Percentiles rank a stretch among this genome's conserved stretches.
phyloP scores from a whole-genome alignment of 2,888 invertebrate genomes.

The Euplagia quadripunctaria region DNA sequence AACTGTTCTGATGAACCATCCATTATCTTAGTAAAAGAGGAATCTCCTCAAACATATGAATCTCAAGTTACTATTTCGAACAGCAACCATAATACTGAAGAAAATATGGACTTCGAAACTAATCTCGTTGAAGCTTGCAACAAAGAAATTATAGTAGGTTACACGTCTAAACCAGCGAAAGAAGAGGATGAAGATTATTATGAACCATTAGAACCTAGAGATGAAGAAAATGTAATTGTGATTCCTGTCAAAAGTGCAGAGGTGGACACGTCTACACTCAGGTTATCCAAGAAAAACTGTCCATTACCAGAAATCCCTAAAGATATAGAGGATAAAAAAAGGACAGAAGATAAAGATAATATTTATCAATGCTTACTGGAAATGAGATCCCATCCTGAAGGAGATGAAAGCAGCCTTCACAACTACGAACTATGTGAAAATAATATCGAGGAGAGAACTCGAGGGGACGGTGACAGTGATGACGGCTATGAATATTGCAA shows the following conservation, averaged over 20 bases:
- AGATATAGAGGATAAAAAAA: constrained; percentile 47
- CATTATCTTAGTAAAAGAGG: constrained; percentile 58
- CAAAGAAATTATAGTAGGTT: constrained; percentile 77
- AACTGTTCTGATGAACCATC: constrained; percentile 57
- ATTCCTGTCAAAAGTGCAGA: constrained; percentile 74
- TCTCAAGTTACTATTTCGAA: constrained; percentile 62
- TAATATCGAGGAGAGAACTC: constrained; percentile 77
- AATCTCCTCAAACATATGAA: constrained; percentile 66
- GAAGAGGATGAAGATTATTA: constrained; percentile 79
- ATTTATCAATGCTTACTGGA: constrained; percentile 82
- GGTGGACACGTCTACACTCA: constrained; percentile 32
- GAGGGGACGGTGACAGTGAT: constrained; percentile 82
- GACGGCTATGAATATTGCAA: constrained; percentile 86
- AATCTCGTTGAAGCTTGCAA: constrained; percentile 82
- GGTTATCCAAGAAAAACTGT: constrained; percentile 80
- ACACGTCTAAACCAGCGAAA: constrained; percentile 68
- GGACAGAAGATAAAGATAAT: constrained; percentile 65
- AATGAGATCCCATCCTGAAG: constrained; percentile 83
- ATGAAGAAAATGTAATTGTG: constrained; percentile 69
- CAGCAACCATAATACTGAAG: constrained; percentile 59
- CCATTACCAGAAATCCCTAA: constrained; percentile 84
- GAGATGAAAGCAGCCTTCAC: constrained; percentile 83
- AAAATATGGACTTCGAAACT: constrained; percentile 78
- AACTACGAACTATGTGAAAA: constrained; percentile 85
- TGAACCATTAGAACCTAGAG: constrained; percentile 79